These are phyloP conservation scores for Hydrotaea cyrtoneurina DNA, from an alignment of 2,888 invertebrate species.

Conservation along the genomic window DNA sequence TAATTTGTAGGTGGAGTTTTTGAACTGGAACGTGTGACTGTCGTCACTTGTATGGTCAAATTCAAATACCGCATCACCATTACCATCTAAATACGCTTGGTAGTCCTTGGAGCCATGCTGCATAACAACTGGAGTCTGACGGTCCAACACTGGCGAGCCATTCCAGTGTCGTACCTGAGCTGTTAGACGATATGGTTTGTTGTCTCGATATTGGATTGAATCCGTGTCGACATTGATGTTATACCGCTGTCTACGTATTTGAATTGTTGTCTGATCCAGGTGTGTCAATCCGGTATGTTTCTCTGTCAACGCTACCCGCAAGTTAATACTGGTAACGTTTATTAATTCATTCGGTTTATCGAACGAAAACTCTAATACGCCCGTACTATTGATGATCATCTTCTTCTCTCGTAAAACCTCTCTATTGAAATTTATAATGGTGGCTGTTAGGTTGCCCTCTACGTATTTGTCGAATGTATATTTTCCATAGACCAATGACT, in stretches of 20 bases:
- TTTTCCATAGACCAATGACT: slow-evolving; percentile 80
- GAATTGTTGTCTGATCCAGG: slow-evolving; percentile 85
- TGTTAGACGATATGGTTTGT: neutral
- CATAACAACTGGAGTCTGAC: slow-evolving; percentile 6
- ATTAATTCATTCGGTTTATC: neutral
- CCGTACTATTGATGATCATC: neutral
- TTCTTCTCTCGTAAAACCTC: neutral
- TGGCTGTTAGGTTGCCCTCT: slow-evolving; percentile 88
- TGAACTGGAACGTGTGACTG: slow-evolving; percentile 29
- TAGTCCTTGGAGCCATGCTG: slow-evolving; percentile 78
- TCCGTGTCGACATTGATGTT: neutral
- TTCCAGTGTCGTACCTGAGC: neutral
- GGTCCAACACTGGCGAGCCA: neutral
- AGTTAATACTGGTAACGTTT: slow-evolving; percentile 71
- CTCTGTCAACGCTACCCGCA: slow-evolving; percentile 95
- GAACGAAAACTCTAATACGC: neutral
- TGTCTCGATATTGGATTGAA: neutral
- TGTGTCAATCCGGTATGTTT: slow-evolving; percentile 90
- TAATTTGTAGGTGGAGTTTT: neutral
- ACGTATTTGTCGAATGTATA: slow-evolving; percentile 94
- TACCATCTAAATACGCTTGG: slow-evolving; percentile 80
- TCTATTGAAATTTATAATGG: neutral
- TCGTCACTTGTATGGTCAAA: slow-evolving; percentile 70
- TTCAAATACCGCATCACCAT: slow-evolving; percentile 41
- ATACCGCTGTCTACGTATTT: slow-evolving; percentile 7